A percentile compares a stretch with the other conserved stretches of the same genome.
These are phyloP conservation scores for Sphenopsis melanotis DNA, from an alignment of 2,797 vertebrate species.

Conservation along the genomic window DNA sequence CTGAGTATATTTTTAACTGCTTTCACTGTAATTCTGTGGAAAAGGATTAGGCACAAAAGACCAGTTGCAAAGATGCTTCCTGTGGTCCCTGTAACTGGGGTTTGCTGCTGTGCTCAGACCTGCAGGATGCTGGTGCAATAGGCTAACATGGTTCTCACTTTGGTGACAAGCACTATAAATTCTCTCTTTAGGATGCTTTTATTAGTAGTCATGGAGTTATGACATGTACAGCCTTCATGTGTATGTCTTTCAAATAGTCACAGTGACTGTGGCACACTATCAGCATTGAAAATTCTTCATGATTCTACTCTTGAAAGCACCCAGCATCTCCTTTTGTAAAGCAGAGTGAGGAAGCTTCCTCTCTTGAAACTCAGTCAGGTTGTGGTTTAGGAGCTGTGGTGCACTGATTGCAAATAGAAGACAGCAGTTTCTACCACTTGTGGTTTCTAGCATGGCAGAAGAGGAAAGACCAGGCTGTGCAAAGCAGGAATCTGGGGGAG, in stretches of 20 bases:
- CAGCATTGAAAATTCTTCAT: neutral
- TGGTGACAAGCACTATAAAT: neutral
- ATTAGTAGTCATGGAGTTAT: neutral
- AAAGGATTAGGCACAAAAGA: neutral
- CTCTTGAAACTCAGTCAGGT: neutral
- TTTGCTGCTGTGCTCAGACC: neutral
- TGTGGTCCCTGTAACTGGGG: neutral
- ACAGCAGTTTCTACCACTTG: neutral
- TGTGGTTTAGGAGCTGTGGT: neutral
- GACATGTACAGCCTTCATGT: neutral
- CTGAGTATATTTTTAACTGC: neutral
- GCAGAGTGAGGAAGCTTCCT: neutral
- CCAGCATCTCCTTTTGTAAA: neutral
- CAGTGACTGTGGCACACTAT: neutral
- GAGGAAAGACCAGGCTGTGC: neutral
- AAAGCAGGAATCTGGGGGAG: neutral
- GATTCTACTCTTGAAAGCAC: neutral
- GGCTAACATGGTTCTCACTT: neutral
- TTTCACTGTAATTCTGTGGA: neutral
- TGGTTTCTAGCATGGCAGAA: neutral
- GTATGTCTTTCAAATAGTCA: neutral
- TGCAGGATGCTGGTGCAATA: neutral
- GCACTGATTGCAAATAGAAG: neutral
- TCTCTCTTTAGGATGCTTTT: neutral
- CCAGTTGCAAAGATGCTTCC: neutral